Base-by-base conservation (phyloP, 2,797 vertebrate species). In the Chlorospingus flavigularis region DNA sequence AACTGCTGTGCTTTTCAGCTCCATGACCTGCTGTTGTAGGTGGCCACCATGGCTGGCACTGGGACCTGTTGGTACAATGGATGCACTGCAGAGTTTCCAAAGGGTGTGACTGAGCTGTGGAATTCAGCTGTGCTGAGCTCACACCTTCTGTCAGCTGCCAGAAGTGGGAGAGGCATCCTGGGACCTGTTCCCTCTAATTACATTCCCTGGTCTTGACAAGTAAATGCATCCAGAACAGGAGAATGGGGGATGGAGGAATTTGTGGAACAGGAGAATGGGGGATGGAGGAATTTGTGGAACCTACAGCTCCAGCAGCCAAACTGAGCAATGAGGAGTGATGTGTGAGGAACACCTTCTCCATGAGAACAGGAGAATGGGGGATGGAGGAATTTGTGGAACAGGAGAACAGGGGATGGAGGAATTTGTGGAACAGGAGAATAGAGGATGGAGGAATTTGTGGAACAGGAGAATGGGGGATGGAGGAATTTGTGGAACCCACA, bases 151-250 rank as follows among this genome's bases (percentile, higher is more conserved):
- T 74, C 93, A 89, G 75, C 60, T 92, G 95, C 94, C 95, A 95
- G 77, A 43, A 86, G 79, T 74, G 83, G 76, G 91, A 92, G 70
- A 94, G 87, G 87, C 83, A 55, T 93, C 92, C 80, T 93, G 94
- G 83, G 94, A 95, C 82, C 86, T 91, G 80, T 63, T 94, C 82
- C 88, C 47, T 94, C 72, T 86, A 87, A 90, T 96, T 93, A 90
- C 30, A 25, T 82, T 96, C 89, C 95, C 45, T 86, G 92, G 80
- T 78, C 94, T 90, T 90, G 92, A 72, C 94, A 92, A 94, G 94
- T 74, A 80, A 83, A 72, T 68, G 70, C 73, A 45, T 94, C 91
- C 81, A 87, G 70, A 63, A 30, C 12, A 35, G 28, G 65, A 40
- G 39, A 40, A 40, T 16, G 15, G 39, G 39, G 7, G 40, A 42